Evolutionary conservation across 2,113 vertebrate genomes (phyloP), one percentile per base, ranked within the genome.

Genomic region (Oenanthe oenanthe): DNA sequence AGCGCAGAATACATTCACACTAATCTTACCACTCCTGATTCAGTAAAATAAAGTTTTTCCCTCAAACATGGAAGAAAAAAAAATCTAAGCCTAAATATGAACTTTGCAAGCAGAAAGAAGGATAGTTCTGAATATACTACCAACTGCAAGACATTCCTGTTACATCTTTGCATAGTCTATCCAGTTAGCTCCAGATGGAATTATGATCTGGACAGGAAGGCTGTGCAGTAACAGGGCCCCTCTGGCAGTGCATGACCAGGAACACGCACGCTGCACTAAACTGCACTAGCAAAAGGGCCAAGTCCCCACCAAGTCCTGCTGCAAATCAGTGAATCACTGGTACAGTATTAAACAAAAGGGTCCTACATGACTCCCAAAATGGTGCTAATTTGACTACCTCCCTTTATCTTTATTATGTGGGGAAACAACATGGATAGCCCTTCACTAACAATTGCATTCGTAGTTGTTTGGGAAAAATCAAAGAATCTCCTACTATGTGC

Each of bases 231-330:
- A 26, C 43, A 68, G 45, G 34, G 28, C 18, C 34, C 17, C 57
- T 60, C 51, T 62, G 81, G 38, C 76, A 66, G 47, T 20, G 42
- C 63, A 13, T 11, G 34, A 66, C 48, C 48, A 72, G 50, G 43
- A 90, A 92, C 19, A 38, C 0, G 2, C 32, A 61, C 7, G 2
- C 21, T 25, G 22, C 24, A 2, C 71, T 43, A 40, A 79, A 40
- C n/a, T 0, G 0, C 21, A 48, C 17, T 1, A 19, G 26, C 12
- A 20, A 82, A 76, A 0, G 3, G 54, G 57, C 61, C 68, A 76
- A 85, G 80, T n/a, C n/a, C 51, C 24, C 25, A 78, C 68, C 57
- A 72, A 22, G 9, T 65, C 38, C 22, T 24, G 58, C n/a, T 53
- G 71, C 61, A 93, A 72, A 82, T 82, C 93, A 85, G 28, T 26